Evolutionary conservation across 1,140 invertebrate species (phyloP).

Genomic region (Homalodisca vitripennis): DNA sequence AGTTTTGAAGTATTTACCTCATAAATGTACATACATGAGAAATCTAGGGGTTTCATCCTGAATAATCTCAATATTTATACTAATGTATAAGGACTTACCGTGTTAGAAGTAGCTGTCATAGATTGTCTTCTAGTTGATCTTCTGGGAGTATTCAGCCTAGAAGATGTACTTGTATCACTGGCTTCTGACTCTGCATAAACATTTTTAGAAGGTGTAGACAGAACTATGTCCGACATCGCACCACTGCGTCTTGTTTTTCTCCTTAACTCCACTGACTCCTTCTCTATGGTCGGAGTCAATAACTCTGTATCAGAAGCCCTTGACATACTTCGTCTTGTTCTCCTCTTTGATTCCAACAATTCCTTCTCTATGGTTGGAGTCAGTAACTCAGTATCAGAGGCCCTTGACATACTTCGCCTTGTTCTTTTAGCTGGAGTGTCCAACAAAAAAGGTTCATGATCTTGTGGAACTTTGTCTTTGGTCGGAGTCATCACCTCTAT

Average conservation of each 20-base stretch:
- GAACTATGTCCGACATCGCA: not conserved
- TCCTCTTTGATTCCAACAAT: not conserved
- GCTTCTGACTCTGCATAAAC: not conserved
- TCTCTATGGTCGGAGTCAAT: too few relatives aligned
- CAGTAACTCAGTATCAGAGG: not conserved
- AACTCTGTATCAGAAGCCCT: too few relatives aligned
- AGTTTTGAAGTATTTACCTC: too few relatives aligned
- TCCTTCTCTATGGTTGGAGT: not conserved
- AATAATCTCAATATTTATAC: not conserved
- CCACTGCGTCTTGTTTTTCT: slow-evolving; percentile 7
- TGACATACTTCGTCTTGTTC: not conserved
- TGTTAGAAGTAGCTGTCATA: not conserved
- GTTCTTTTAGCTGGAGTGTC: slow-evolving; percentile 11
- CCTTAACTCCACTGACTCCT: too few relatives aligned
- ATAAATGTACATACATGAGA: too few relatives aligned
- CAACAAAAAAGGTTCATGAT: not conserved
- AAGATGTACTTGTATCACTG: not conserved
- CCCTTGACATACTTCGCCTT: not conserved
- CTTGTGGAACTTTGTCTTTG: not conserved
- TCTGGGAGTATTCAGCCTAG: not conserved
- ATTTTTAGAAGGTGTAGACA: not conserved
- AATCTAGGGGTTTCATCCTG: too few relatives aligned
- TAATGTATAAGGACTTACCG: not conserved
- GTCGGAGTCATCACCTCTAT: not conserved
- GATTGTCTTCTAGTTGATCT: not conserved